A percentile compares a stretch with the other conserved stretches of the same genome.
phyloP scores from a whole-genome alignment of 2,888 invertebrate genomes.

The Eupithecia subumbrata region DNA sequence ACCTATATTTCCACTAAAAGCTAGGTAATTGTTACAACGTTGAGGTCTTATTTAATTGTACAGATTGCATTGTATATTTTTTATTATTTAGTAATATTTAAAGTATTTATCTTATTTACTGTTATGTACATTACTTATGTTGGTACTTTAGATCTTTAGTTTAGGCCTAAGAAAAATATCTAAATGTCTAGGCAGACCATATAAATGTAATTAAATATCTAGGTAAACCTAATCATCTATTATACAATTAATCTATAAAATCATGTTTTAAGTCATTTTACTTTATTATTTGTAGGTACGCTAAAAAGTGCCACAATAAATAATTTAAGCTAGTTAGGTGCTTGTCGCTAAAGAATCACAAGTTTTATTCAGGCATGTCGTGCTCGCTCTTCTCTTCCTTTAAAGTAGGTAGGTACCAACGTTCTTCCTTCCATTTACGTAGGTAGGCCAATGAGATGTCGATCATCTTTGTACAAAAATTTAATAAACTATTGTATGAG shows the following conservation, averaged over 20 bases:
- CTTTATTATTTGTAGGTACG: not conserved
- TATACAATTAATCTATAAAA: not conserved
- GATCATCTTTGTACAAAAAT: conserved; percentile 1
- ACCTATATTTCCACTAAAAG: not conserved
- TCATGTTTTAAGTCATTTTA: not conserved
- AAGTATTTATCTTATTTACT: not conserved
- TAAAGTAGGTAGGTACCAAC: not conserved
- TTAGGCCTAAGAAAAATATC: not conserved
- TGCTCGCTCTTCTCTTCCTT: not conserved
- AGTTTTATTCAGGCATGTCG: not conserved
- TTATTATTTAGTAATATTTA: not conserved
- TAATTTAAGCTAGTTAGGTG: not conserved
- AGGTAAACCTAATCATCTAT: not conserved
- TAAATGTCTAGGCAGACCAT: not conserved
- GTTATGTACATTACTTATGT: not conserved
- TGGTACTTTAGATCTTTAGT: not conserved
- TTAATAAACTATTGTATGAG: not conserved
- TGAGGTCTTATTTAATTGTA: conserved; percentile 3
- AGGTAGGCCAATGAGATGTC: conserved; percentile 1
- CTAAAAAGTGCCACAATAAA: not conserved
- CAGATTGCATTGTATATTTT: conserved; percentile 1
- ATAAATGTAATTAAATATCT: not conserved
- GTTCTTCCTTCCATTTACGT: not conserved
- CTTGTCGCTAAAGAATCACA: not conserved
- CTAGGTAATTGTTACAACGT: not conserved